Evolutionary conservation across 2,797 vertebrate species (phyloP).

Genomic region (Dallia pectoralis): DNA sequence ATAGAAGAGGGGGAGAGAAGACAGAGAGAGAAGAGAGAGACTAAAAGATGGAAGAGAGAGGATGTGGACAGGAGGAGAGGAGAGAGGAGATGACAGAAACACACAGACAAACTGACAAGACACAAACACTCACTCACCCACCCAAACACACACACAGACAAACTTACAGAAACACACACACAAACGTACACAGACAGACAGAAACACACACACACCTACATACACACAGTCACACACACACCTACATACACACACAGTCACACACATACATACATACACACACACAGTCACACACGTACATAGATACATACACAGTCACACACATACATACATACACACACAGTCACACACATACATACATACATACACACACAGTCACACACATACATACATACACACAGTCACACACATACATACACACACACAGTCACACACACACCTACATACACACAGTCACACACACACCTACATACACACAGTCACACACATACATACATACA

Average conservation of each 20-base stretch:
- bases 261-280: too few species aligned
- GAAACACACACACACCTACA: constrained; percentile 34
- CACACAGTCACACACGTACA: neutral
- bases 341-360: constrained; percentile 9
- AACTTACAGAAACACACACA: neutral
- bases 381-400: too few species aligned
- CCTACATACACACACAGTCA: neutral
- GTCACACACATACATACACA: constrained; percentile 10
- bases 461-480: too few species aligned
- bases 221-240: neutral
- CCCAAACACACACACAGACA: constrained; percentile 36
- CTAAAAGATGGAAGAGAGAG: neutral
- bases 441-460: too few species aligned
- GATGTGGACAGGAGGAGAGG: neutral
- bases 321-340: neutral
- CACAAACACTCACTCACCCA: neutral
- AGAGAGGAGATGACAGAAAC: too few species aligned
- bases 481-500: constrained; percentile 1
- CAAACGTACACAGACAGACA: neutral
- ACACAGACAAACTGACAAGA: too few species aligned
- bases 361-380: neutral
- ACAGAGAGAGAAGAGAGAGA: neutral
- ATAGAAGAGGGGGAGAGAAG: neutral
- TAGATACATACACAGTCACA: constrained; percentile 35
- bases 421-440: constrained; percentile 28